Percentiles rank a stretch among this genome's conserved stretches.
Conservation (phyloP, 2,113 vertebrate genomes). For the Dunckerocampus dactyliophorus region DNA sequence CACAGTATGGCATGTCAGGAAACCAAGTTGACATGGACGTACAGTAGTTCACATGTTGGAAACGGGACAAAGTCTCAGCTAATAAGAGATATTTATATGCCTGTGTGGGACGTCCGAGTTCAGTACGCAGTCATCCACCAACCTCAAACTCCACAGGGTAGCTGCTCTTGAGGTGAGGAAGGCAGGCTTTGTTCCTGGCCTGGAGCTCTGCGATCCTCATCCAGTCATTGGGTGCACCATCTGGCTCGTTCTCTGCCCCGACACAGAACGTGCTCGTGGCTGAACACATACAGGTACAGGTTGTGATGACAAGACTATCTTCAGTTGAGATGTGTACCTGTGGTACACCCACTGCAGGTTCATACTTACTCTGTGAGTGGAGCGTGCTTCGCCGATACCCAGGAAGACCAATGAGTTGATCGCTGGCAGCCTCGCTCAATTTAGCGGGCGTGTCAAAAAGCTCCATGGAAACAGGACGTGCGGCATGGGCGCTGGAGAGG, state of each 20-base stretch:
- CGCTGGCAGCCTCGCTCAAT: conserved; percentile 23
- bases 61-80: too few species aligned
- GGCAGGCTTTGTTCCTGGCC: conserved; percentile 80
- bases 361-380: conserved; percentile 63
- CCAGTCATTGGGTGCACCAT: conserved; percentile 82
- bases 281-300: conserved; percentile 26
- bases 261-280: conserved; percentile 71
- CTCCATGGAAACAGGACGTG: conserved; percentile 60
- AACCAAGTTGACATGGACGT: too few species aligned
- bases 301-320: not conserved
- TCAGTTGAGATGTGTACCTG: too few species aligned
- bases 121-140: conserved; percentile 12
- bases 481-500: conserved; percentile 32
- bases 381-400: conserved; percentile 83
- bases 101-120: too few species aligned
- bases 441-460: conserved; percentile 53
- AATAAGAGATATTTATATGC: too few species aligned
- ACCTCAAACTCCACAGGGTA: conserved; percentile 89
- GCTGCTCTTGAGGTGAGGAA: conserved; percentile 88
- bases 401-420: conserved; percentile 79
- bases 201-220: conserved; percentile 88
- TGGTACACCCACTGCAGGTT: too few species aligned
- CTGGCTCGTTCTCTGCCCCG: conserved; percentile 83
- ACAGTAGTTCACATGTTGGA: too few species aligned
- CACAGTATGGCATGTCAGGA: too few species aligned